Conservation (phyloP, 2,113 vertebrate genomes). For the Lucifuga dentata region DNA sequence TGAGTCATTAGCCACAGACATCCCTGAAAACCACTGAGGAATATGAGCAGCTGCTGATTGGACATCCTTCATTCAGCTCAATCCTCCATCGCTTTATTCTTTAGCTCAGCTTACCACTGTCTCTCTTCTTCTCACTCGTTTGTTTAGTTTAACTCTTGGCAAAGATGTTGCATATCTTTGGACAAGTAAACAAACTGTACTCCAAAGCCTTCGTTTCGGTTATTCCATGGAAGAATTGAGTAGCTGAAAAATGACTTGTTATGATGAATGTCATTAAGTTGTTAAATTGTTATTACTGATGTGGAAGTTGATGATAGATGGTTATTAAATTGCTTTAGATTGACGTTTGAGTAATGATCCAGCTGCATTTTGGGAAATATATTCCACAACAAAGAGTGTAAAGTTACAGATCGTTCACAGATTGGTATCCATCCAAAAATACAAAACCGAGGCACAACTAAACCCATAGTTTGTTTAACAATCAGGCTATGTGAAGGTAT, state of each 20-base stretch:
- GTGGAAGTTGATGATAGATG: no score
- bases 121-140: conserved; percentile 26
- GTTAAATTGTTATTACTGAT: conserved; percentile 26
- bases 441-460: no score
- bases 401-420: no score
- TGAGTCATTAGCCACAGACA: conserved; percentile 73
- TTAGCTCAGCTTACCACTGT: not conserved
- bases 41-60: conserved; percentile 63
- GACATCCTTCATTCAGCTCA: conserved; percentile 29
- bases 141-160: conserved; percentile 41
- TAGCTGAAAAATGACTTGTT: conserved; percentile 29
- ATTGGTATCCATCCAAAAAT: no score
- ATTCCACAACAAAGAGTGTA: no score
- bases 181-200: conserved; percentile 47
- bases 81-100: conserved; percentile 6
- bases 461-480: no score
- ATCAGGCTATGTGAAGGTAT: no score
- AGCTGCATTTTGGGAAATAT: no score
- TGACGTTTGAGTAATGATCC: no score
- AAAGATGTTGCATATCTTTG: conserved; percentile 46
- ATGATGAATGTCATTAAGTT: conserved; percentile 38
- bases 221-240: conserved; percentile 7
- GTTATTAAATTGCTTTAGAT: no score
- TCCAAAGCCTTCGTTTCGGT: conserved; percentile 4
- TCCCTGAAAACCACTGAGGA: conserved; percentile 64